Conservation (phyloP, 2,113 vertebrate species). For the Litocranius walleri region DNA sequence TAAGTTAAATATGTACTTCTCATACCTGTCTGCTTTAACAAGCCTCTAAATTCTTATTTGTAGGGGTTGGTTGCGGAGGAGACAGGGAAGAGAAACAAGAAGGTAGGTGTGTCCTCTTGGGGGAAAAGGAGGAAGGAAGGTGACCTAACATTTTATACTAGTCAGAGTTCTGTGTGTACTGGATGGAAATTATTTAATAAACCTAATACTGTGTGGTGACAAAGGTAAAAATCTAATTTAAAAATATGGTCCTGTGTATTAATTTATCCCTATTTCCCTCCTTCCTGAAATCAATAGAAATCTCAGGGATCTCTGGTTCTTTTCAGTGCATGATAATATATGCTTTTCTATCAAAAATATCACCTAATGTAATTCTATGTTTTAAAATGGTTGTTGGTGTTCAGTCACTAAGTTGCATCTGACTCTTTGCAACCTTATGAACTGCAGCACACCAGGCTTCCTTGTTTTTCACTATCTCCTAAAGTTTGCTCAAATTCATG, state of each 20-base stretch:
- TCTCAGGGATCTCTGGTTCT: background rate
- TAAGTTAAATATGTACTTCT: background rate
- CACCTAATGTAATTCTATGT: background rate
- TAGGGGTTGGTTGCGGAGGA: accelerated
- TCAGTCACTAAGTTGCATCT: background rate
- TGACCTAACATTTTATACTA: background rate
- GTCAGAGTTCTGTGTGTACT: background rate
- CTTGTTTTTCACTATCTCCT: background rate
- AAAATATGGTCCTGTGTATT: background rate
- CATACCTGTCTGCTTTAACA: background rate
- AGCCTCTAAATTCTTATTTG: background rate
- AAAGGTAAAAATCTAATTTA: background rate
- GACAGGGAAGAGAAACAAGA: background rate
- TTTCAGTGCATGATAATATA: background rate
- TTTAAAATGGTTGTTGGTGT: background rate
- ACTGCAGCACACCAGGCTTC: background rate
- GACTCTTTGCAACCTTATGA: background rate
- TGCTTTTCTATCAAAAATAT: background rate
- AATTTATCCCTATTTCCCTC: background rate
- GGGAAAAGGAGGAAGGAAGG: background rate
- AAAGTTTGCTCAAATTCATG: background rate
- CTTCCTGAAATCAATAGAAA: background rate
- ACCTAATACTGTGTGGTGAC: background rate
- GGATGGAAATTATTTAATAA: background rate
- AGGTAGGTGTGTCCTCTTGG: background rate